A percentile compares a stretch with the other conserved stretches of the same genome.
phyloP scores from a whole-genome alignment of 2,888 invertebrate species.

The Diloba caeruleocephala region DNA sequence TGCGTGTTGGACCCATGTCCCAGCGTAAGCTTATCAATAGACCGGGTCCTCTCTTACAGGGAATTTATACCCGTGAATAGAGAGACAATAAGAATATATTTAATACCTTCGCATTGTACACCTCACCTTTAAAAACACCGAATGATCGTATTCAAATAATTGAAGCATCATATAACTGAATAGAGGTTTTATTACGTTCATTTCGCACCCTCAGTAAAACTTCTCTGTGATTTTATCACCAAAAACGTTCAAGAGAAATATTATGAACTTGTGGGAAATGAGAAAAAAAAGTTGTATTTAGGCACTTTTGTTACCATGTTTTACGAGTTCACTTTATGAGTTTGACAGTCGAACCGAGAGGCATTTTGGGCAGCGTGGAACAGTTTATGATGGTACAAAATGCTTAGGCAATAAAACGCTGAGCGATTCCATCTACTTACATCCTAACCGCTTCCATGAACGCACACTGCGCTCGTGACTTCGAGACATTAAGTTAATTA shows the following conservation, averaged over 20 bases:
- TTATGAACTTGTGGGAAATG: slow-evolving; percentile 3
- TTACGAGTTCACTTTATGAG: not conserved
- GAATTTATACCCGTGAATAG: too few relatives aligned
- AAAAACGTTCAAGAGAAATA: slow-evolving; percentile 2
- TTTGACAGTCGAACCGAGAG: slow-evolving; percentile 2
- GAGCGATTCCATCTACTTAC: not conserved
- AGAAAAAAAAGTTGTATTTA: not conserved
- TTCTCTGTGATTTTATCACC: not conserved
- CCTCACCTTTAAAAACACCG: not conserved
- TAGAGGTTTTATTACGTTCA: not conserved
- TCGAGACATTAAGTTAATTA: too few relatives aligned
- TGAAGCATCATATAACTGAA: not conserved
- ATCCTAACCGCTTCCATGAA: too few relatives aligned
- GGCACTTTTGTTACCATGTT: slow-evolving; percentile 3
- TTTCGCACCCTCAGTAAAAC: not conserved
- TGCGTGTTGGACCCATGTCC: too few relatives aligned
- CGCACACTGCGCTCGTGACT: too few relatives aligned
- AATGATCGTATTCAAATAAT: slow-evolving; percentile 2
- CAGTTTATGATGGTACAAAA: not conserved
- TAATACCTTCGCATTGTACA: too few relatives aligned
- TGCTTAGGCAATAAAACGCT: not conserved
- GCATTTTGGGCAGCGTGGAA: not conserved
- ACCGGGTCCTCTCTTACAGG: too few relatives aligned
- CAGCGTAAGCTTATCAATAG: too few relatives aligned
- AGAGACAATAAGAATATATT: too few relatives aligned